Evolutionary conservation across 2,797 vertebrate genomes (phyloP).

Genomic region (Meda fulgida): DNA sequence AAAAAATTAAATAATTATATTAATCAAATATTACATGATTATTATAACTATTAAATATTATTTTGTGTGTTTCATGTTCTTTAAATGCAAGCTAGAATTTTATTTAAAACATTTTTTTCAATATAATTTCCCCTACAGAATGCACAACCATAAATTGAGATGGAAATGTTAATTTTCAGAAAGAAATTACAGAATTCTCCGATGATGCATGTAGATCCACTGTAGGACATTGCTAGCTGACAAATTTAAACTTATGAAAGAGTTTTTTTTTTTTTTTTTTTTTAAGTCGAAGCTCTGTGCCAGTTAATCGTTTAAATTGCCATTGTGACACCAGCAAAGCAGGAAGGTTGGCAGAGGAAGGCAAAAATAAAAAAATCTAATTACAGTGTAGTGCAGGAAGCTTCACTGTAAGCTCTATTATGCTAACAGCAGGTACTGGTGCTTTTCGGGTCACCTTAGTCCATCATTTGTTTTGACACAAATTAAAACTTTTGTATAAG

Average conservation of each 20-base stretch:
- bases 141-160: background rate
- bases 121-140: background rate
- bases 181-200: background rate
- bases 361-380: slow-evolving; percentile 19
- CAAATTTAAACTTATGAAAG: background rate
- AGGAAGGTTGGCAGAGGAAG: slow-evolving; percentile 7
- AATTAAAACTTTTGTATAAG: background rate
- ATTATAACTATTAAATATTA: background rate
- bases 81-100: background rate
- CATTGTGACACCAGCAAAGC: slow-evolving; percentile 4
- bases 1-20: too few relatives aligned
- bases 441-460: background rate
- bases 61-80: background rate
- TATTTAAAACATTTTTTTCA: background rate
- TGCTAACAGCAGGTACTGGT: background rate
- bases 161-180: background rate
- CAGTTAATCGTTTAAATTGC: background rate
- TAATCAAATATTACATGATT: too few relatives aligned
- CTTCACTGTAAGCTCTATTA: slow-evolving; percentile 5
- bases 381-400: slow-evolving; percentile 14
- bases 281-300: background rate
- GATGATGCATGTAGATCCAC: background rate
- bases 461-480: background rate
- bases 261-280: too few relatives aligned
- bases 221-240: background rate